Percentiles rank a stretch among this genome's conserved stretches.
These are phyloP conservation scores for Neomonachus schauinslandi DNA, from an alignment of 2,113 vertebrate species.

Conservation along the genomic window DNA sequence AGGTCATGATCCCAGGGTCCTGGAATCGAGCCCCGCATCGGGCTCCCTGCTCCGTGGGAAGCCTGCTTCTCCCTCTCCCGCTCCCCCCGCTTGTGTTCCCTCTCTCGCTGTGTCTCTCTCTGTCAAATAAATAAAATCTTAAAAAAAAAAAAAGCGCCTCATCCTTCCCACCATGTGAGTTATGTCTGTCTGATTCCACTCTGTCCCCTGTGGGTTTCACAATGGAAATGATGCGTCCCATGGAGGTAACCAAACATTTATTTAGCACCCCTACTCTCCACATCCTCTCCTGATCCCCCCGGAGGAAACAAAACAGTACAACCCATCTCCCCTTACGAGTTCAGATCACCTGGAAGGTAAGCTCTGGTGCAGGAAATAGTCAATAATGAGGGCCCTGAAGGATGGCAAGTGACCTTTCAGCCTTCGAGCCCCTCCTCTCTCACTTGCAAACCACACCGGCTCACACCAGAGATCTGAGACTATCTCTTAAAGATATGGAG, in stretches of 20 bases:
- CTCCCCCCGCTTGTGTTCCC: too few relatives aligned
- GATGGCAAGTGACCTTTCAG: not conserved
- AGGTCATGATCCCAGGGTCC: too few relatives aligned
- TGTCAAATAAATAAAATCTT: too few relatives aligned
- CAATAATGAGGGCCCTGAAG: too few relatives aligned
- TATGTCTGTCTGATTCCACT: not conserved
- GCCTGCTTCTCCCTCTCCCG: too few relatives aligned
- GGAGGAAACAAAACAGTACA: not conserved
- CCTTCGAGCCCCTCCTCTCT: not conserved
- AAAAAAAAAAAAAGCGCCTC: too few relatives aligned
- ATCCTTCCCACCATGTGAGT: not conserved
- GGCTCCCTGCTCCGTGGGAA: too few relatives aligned
- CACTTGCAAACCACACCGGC: not conserved
- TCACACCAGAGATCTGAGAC: not conserved
- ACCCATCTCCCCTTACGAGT: too few relatives aligned
- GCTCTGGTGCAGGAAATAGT: rapidly evolving
- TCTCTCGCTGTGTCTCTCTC: too few relatives aligned
- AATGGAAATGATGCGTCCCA: not conserved
- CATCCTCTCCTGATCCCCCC: not conserved
- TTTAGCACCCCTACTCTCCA: not conserved
- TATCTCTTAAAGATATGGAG: not conserved
- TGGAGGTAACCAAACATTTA: not conserved
- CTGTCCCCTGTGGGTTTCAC: not conserved
- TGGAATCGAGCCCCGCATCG: too few relatives aligned
- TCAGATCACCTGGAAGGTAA: not conserved